Conservation (phyloP, 2,113 vertebrate species). For the Xenopus laevis region DNA sequence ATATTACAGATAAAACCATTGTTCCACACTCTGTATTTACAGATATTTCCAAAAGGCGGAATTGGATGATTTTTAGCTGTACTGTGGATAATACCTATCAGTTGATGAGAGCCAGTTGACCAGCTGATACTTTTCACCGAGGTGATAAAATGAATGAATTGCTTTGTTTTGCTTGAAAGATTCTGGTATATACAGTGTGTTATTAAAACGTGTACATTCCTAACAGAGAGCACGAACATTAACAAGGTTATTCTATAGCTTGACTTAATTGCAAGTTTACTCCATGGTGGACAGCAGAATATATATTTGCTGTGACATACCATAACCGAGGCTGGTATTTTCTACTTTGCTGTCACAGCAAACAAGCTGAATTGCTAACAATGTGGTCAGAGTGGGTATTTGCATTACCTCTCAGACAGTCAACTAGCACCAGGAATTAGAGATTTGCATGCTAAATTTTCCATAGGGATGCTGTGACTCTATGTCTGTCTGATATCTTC, state of each 20-base stretch:
- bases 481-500: too few species aligned
- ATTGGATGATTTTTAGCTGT: conserved; percentile 1
- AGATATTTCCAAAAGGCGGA: background rate
- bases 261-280: conserved; percentile 71
- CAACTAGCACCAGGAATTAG: conserved; percentile 60
- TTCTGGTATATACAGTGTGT: conserved; percentile 63
- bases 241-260: conserved; percentile 62
- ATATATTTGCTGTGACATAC: conserved; percentile 69
- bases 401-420: conserved; percentile 69
- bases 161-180: conserved; percentile 73
- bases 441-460: conserved; percentile 66
- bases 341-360: conserved; percentile 66
- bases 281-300: conserved; percentile 64
- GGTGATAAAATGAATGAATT: conserved; percentile 76
- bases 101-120: conserved; percentile 68
- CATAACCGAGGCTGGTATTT: conserved; percentile 65
- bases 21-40: background rate
- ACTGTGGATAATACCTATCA: conserved; percentile 59
- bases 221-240: conserved; percentile 59
- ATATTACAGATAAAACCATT: background rate
- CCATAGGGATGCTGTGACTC: conserved; percentile 76
- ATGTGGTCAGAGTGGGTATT: conserved; percentile 71
- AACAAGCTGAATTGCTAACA: conserved; percentile 73
- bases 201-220: conserved; percentile 65
- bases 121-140: conserved; percentile 74